Evolutionary conservation across 1,140 invertebrate genomes (phyloP), one percentile per base, ranked within the genome.

Genomic region (Eupristina koningsbergeri): DNA sequence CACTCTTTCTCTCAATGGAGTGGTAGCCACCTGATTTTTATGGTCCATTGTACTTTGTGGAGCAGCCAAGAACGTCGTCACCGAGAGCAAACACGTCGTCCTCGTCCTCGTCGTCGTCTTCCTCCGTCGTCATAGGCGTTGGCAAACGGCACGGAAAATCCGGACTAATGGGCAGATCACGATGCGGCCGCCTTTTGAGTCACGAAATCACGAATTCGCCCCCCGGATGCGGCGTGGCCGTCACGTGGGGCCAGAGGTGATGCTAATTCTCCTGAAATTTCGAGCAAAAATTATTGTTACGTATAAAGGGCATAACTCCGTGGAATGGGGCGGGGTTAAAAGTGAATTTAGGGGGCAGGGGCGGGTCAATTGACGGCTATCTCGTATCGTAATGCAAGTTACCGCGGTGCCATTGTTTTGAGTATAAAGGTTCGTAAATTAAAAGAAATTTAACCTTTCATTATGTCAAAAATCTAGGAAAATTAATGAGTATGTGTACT

Each of bases 181-280:
- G 78, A 80, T 64, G 29, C 76, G 77, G 63, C 63, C 77, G 41
- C 67, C 26, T 75, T 58, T 73, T 58, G 39, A 73, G 79, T 81
- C 79, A 81, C 79, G 79, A 81, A 73, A 81, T 81, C 79, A 81
- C 79, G 79, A 81, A n/a, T 69, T 79, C 6, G 76, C 45, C 47
- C 26, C 26, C 50, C 41, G 19, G 74, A 29, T 61, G 19, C 76
- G 61, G 29, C 58, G 58, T 19, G 13, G 47, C 29, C 47, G n/a
- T 29, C n/a, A 47, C 58, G 26, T 9, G 58, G 39, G 34, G n/a
- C n/a, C 31, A 78, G 36, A 58, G 53, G 61, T 29, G 29, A 64
- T 29, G 64, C 31, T 36, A 76, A 73, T 73, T 53, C 53, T 61
- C 67, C 79, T 47, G 64, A 26, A 36, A 80, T 53, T n/a, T 58